Evolutionary conservation across 2,888 invertebrate species (phyloP), one percentile per base, ranked within the genome.

Genomic region (Drosophila paracracens): DNA sequence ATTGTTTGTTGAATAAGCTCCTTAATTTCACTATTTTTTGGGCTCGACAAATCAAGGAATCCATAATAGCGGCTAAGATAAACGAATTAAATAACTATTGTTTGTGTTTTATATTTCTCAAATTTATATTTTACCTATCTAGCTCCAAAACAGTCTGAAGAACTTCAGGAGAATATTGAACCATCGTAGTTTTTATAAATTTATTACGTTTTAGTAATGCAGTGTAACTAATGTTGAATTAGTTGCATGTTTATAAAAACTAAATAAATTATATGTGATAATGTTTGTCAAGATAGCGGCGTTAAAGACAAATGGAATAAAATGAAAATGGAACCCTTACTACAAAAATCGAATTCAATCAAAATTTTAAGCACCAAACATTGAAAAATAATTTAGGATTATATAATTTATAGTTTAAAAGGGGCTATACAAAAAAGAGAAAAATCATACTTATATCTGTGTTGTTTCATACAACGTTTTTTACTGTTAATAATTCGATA

Each of bases 51-150:
- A 91, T 97, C 96, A 73, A 98, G 94, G 92, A 98, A 98, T 51
- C 98, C 98, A 94, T 97, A 98, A 91, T 97, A 97, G 31, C 97
- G 97, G 93, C 98, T 98, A 94, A 76, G 95, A 82, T 31, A 54
- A 29, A 35, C 33, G 13, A 52, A 29, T 7, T 33, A 31, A n/a
- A 33, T 25, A 21, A 25, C 13, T 31, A 27, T 5, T 7, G 10
- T 36, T 21, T 18, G 13, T 3, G 11, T 33, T 10, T 16, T 35
- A 18, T 5, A 2, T n/a, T 35, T 25, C 18, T 7, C 4, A 21
- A 21, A 7, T 8, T 1, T 13, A 10, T 6, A 13, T 1, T 4
- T 61, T 70, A 77, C 77, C 77, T 77, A 53, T 77, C 76, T n/a
- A 79, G 51, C 36, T 77, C 70, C n/a, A 70, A 27, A 51, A 64